Conservation (phyloP, 2,113 vertebrate genomes). For the Lonchura striata region DNA sequence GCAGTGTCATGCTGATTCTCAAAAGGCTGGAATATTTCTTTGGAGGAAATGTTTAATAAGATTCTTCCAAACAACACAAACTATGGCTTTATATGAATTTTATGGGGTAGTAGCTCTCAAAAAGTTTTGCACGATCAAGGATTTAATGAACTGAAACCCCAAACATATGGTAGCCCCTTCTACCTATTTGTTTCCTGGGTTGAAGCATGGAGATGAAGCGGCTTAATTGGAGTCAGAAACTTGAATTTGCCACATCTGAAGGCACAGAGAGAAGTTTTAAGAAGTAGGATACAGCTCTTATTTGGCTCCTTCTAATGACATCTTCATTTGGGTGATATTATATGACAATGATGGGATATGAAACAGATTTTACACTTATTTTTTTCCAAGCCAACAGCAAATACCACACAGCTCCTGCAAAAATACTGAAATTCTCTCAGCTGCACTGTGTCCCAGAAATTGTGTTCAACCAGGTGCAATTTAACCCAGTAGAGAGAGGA, state of each 20-base stretch:
- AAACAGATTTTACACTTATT: background rate
- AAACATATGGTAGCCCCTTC: constrained; percentile 3
- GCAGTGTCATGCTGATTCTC: constrained; percentile 70
- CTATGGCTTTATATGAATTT: background rate
- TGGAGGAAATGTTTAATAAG: constrained; percentile 71
- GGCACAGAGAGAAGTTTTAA: background rate
- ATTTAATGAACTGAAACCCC: constrained; percentile 16
- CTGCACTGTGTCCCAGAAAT: background rate
- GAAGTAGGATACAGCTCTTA: background rate
- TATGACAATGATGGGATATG: background rate
- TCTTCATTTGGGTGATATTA: background rate
- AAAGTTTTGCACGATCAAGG: constrained; percentile 1
- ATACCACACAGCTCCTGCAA: background rate
- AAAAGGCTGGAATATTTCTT: constrained; percentile 65
- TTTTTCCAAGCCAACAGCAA: background rate
- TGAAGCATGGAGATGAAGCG: background rate
- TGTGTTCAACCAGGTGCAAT: background rate
- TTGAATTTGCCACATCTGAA: background rate
- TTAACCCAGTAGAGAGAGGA: background rate
- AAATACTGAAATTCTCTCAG: background rate
- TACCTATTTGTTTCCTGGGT: background rate
- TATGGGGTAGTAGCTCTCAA: background rate
- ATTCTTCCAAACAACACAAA: constrained; percentile 63
- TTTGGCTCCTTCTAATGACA: background rate
- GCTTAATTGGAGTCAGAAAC: constrained; percentile 13